Evolutionary conservation across 2,888 invertebrate genomes (phyloP), one percentile per base, ranked within the genome.

Genomic region (Tanypteryx hageni): DNA sequence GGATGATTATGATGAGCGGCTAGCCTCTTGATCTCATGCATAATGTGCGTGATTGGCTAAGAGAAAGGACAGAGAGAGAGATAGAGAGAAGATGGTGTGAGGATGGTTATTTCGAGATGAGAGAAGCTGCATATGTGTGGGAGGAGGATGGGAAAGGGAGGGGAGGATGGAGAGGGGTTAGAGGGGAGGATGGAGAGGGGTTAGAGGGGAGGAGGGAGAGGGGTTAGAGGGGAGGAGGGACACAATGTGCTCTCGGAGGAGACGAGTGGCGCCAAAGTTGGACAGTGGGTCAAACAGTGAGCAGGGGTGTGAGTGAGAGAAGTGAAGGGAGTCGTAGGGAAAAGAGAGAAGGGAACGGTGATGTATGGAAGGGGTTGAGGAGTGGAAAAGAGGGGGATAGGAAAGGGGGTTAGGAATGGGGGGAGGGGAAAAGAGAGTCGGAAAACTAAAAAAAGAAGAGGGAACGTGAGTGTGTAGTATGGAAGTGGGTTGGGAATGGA

Each of bases 271-370:
- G 64, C 89, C 68, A 64, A 89, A 89, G 89, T 89, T 89, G 89
- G 89, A 89, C 89, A 89, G 89, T 89, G 89, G 89, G 89, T 89
- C 89, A 89, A 44, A 68, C n/a, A 61, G 86, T 64, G 57, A 16
- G 86, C 58, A 58, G 1, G 61, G 31, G n/a, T 18, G 83, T 44
- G 44, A 44, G 44, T 44, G 1, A 44, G 22, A 27, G 89, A 89
- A 44, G 89, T 68, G 64, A 61, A 89, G 61, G 59, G 86, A 59
- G 86, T 27, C 61, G 89, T 89, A 31, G 61, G 64, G 18, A 64
- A n/a, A 64, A 44, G 64, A 27, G 61, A 58, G 59, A 14, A 59
- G 22, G 22, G 22, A 76, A 76, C 76, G 76, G 76, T 10, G 44
- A 5, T 44, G 82, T 44, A 44, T 82, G 82, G 10, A 76, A 22